Conservation (phyloP, 2,113 vertebrate genomes). For the Bucco capensis region DNA sequence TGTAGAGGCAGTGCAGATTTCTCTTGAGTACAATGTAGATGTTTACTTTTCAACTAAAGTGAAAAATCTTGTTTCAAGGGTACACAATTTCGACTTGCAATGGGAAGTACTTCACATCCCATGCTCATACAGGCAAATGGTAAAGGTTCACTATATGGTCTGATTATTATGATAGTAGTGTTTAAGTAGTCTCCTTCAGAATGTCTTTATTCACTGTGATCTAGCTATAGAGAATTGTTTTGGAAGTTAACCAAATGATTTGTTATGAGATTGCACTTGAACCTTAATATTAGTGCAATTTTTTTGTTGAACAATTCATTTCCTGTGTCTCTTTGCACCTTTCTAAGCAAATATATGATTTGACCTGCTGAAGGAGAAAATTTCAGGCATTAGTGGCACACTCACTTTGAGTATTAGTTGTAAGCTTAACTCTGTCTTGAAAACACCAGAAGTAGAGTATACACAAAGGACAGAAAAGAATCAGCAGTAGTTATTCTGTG, state of each 20-base stretch:
- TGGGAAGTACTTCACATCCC: not conserved
- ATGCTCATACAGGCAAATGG: fast-evolving
- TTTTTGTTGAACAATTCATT: not conserved
- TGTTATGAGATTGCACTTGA: not conserved
- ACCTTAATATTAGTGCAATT: not conserved
- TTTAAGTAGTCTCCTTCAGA: not conserved
- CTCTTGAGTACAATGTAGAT: not conserved
- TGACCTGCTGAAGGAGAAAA: not conserved
- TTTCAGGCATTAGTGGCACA: not conserved
- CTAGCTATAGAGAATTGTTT: not conserved
- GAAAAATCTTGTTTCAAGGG: not conserved
- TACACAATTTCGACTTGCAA: not conserved
- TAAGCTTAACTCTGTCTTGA: not conserved
- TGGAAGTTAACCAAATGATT: not conserved
- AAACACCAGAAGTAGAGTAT: not conserved
- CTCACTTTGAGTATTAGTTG: not conserved
- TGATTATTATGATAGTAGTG: not conserved
- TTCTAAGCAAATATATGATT: not conserved
- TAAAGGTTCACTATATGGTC: not conserved
- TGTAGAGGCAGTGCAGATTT: not conserved
- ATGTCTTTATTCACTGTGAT: not conserved
- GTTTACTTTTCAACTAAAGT: not conserved
- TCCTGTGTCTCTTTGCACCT: not conserved
- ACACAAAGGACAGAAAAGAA: not conserved
- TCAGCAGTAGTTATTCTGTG: not conserved